Evolutionary conservation across 1,140 invertebrate genomes (phyloP), one percentile per base, ranked within the genome.

Genomic region (Battus philenor): DNA sequence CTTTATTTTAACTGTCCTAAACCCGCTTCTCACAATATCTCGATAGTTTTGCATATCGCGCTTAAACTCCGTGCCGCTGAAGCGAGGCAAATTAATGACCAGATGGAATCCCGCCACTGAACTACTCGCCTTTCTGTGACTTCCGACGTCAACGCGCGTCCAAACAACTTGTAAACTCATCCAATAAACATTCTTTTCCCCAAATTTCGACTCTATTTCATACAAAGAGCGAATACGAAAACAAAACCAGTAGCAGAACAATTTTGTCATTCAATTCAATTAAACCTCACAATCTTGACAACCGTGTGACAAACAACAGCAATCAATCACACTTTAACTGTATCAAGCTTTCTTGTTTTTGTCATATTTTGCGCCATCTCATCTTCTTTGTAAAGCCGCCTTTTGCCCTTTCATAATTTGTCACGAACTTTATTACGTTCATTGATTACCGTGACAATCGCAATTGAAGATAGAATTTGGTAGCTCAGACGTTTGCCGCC

Each of bases 301-400:
- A 64, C 59, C 63, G 52, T 53, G 65, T 59, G 59, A 65, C 38
- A 41, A 41, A 65, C 67, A 55, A 68, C 54, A 54, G 34, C 48
- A 16, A 83, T 81, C 71, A 81, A 81, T 83, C 79, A 81, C 68
- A 75, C 58, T 83, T 83, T 76, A 83, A 81, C 71, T 79, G 75
- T 83, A 79, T 73, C 76, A 68, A 61, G 71, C 64, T 79, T 80
- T 82, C 68, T 76, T 64, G 55, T 63, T 44, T 45, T 44, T 57
- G 50, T 60, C 12, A 16, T 17, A 6, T 41, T 41, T 66, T 68
- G 58, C 58, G 48, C 59, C 62, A 68, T 53, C 53, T 39, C 34
- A 44, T 47, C 58, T 59, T 62, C 54, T 78, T 74, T 73, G 68
- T 52, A 38, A 67, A 50, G 61, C 68, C 69, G 71, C 64, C 67